phyloP scores from a whole-genome alignment of 2,797 vertebrate species.

The Eutrigla gurnardus region DNA sequence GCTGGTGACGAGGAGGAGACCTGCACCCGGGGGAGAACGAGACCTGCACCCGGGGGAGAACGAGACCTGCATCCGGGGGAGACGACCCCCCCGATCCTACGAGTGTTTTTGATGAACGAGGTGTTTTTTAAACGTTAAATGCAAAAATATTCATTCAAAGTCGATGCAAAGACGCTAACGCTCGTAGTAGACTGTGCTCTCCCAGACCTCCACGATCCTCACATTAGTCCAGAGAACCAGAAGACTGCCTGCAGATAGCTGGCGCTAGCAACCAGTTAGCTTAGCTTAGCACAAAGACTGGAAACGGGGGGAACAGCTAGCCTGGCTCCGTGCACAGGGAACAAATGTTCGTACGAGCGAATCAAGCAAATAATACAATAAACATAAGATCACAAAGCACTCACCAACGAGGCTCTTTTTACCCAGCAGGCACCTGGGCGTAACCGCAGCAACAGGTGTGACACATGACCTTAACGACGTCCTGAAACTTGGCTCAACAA shows the following conservation, averaged over 20 bases:
- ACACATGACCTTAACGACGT: not conserved
- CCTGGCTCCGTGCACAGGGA: not conserved
- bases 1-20: constrained; percentile 43
- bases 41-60: constrained; percentile 40
- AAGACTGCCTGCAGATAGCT: not conserved
- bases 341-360: not conserved
- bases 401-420: too few species aligned
- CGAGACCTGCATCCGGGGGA: constrained; percentile 41
- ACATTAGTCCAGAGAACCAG: too few species aligned
- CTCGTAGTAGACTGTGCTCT: too few species aligned
- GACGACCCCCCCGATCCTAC: not conserved
- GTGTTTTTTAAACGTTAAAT: too few species aligned
- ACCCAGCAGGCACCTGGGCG: too few species aligned
- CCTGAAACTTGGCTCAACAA: not conserved
- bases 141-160: too few species aligned
- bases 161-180: too few species aligned
- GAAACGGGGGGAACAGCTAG: not conserved
- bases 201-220: too few species aligned
- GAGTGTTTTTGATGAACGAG: too few species aligned
- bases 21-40: constrained; percentile 39
- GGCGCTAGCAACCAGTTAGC: not conserved
- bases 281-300: not conserved
- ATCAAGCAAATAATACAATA: too few species aligned
- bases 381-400: too few species aligned
- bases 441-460: not conserved